Conservation (phyloP, 2,888 invertebrate genomes). For the Taphrorychus bicolor region DNA sequence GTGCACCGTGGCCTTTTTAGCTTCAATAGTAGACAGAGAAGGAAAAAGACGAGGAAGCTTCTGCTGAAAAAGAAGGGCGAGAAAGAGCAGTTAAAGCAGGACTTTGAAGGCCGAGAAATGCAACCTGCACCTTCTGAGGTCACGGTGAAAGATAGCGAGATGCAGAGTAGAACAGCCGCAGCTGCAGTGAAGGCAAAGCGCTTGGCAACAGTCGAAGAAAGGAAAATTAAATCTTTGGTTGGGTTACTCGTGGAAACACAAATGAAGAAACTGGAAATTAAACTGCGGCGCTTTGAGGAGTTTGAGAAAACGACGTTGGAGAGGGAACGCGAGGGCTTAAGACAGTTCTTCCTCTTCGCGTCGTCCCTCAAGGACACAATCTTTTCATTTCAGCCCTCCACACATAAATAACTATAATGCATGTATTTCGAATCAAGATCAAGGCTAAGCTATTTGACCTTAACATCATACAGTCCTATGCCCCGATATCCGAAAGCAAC, state of each 20-base stretch:
- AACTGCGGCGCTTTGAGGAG: constrained; percentile 97
- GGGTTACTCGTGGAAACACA: constrained; percentile 99
- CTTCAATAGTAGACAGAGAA: constrained; percentile 90
- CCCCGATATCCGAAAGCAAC: too few relatives aligned
- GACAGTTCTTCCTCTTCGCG: too few relatives aligned
- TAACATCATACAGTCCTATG: too few relatives aligned
- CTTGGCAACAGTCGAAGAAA: constrained; percentile 95
- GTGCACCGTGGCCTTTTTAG: constrained; percentile 99
- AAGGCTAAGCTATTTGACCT: too few relatives aligned
- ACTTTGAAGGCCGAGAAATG: constrained; percentile 54
- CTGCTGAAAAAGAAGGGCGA: constrained; percentile 51
- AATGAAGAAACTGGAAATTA: constrained; percentile 99
- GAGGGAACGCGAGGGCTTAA: constrained; percentile 89
- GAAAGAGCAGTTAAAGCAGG: constrained; percentile 50
- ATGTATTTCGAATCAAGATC: too few relatives aligned
- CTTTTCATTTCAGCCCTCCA: too few relatives aligned
- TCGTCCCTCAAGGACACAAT: too few relatives aligned
- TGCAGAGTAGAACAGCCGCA: constrained; percentile 91
- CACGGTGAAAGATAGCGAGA: constrained; percentile 63
- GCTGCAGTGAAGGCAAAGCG: constrained; percentile 99
- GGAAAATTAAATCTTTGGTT: constrained; percentile 98
- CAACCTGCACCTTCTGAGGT: constrained; percentile 46
- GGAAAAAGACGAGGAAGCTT: constrained; percentile 51
- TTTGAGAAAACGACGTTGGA: constrained; percentile 98
- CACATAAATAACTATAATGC: too few relatives aligned